Evolutionary conservation across 2,888 invertebrate species (phyloP).

Genomic region (Kuschelorhynchus macadamiae): DNA sequence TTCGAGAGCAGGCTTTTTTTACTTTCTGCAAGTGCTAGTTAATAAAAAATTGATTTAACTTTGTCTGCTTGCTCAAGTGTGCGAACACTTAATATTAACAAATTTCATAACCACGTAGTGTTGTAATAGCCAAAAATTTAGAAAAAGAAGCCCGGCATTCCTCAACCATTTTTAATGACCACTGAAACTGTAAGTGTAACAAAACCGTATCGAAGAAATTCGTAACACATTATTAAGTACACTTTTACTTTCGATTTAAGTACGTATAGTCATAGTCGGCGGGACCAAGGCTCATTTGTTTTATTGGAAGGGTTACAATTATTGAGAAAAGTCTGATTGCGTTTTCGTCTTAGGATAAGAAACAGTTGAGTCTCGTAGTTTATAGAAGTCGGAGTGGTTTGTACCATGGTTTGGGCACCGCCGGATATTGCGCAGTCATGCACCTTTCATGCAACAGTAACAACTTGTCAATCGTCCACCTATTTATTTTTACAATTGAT

Average conservation of each 20-base stretch:
- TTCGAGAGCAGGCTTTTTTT: too few species aligned
- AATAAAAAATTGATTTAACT: too few species aligned
- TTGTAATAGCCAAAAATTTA: constrained; percentile 2
- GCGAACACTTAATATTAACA: too few species aligned
- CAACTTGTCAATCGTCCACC: constrained; percentile 74
- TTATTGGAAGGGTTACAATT: constrained; percentile 36
- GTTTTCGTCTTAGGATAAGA: constrained; percentile 9
- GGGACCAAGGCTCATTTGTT: constrained; percentile 34
- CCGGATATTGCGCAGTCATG: constrained; percentile 73
- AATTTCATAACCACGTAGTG: background rate
- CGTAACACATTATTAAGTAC: constrained; percentile 45
- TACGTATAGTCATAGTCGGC: constrained; percentile 19
- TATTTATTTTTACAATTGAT: constrained; percentile 74
- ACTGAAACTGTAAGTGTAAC: constrained; percentile 10
- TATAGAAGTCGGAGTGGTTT: constrained; percentile 4
- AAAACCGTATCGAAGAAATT: constrained; percentile 48
- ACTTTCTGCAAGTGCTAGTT: too few species aligned
- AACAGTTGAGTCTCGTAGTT: constrained; percentile 21
- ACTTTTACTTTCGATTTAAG: constrained; percentile 45
- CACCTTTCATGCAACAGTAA: constrained; percentile 70
- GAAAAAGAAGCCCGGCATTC: background rate
- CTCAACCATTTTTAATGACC: background rate
- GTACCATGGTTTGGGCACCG: constrained; percentile 71
- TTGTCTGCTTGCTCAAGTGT: too few species aligned
- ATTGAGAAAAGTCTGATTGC: constrained; percentile 32